Percentiles rank a stretch among this genome's conserved stretches.
phyloP scores from a whole-genome alignment of 2,888 invertebrate species.

The Diogma glabrata region DNA sequence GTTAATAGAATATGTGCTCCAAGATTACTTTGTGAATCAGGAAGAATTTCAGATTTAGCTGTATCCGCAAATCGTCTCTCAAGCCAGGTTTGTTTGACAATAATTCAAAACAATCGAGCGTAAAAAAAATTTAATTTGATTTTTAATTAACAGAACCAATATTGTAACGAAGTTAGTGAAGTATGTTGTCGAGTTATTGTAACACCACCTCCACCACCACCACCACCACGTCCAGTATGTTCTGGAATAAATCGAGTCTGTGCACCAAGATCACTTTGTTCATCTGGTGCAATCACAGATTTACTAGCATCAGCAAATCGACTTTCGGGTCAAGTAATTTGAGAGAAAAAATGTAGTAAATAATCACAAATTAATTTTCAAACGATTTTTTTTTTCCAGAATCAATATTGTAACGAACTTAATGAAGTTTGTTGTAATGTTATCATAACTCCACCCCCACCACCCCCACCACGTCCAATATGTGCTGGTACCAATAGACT shows the following conservation, averaged over 20 bases:
- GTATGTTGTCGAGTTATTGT: background rate
- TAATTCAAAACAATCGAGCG: no score
- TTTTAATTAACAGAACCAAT: constrained; percentile 1
- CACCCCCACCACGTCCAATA: no score
- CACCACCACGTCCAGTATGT: background rate
- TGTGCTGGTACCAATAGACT: no score
- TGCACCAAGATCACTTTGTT: constrained; percentile 2
- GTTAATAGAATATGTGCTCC: no score
- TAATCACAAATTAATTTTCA: no score
- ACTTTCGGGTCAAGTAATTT: background rate
- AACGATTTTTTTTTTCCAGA: no score
- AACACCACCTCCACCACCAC: background rate
- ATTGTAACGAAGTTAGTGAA: background rate
- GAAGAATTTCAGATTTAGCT: background rate
- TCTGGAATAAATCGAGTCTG: background rate
- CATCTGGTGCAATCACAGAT: constrained; percentile 5
- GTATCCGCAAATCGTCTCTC: constrained; percentile 4
- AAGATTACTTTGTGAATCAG: background rate
- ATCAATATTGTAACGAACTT: no score
- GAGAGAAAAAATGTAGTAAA: no score
- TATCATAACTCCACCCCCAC: no score
- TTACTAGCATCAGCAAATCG: constrained; percentile 4
- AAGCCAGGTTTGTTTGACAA: background rate
- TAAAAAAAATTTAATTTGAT: no score
- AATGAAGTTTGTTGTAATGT: no score